Conservation (phyloP, 1,140 invertebrate genomes). For the Pogonomyrmex californicus region DNA sequence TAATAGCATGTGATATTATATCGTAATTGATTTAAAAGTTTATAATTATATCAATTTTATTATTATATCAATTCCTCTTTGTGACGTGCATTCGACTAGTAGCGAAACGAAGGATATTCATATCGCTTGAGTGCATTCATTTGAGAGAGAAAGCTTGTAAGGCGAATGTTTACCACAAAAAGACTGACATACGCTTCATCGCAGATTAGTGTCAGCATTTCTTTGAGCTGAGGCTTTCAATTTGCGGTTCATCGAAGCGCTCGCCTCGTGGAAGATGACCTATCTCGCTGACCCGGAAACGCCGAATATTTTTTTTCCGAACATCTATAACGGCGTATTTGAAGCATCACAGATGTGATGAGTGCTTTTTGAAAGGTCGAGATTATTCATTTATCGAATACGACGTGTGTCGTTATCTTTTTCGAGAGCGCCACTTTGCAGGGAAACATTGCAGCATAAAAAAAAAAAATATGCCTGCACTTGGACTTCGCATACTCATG, state of each 20-base stretch:
- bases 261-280: constrained; percentile 28
- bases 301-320: not conserved
- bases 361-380: constrained; percentile 5
- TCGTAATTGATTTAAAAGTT: not conserved
- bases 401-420: constrained; percentile 6
- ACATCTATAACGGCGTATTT: not conserved
- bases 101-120: not conserved
- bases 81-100: not conserved
- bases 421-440: constrained; percentile 5
- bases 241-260: constrained; percentile 32
- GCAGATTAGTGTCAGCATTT: constrained; percentile 46
- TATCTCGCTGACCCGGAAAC: constrained; percentile 43
- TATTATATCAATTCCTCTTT: not conserved
- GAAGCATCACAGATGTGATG: not conserved
- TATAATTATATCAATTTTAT: not conserved
- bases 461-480: not conserved
- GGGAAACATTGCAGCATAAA: constrained; percentile 15
- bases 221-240: constrained; percentile 21
- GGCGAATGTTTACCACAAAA: constrained; percentile 39
- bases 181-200: not conserved
- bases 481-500: not conserved
- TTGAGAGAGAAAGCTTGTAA: constrained; percentile 19
- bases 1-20: not conserved
- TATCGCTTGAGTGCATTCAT: constrained; percentile 18
- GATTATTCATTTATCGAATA: constrained; percentile 33